A percentile compares a stretch with the other conserved stretches of the same genome.
These are phyloP conservation scores for Pedionomus torquatus DNA, from an alignment of 2,113 vertebrate genomes.

Conservation along the genomic window DNA sequence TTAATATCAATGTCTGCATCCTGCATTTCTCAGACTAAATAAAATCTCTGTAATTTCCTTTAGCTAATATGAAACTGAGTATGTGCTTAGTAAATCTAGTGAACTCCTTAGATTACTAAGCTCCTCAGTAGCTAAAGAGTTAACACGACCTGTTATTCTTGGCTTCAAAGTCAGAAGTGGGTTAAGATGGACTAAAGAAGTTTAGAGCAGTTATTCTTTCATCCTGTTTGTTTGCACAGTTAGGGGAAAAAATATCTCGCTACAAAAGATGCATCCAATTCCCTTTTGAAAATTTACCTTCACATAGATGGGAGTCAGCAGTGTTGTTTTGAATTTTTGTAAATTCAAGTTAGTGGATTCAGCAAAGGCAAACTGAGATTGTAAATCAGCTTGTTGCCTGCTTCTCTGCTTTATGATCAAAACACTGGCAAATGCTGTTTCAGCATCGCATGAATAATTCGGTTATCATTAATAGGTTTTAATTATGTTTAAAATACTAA, in stretches of 20 bases:
- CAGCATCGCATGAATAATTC: neutral
- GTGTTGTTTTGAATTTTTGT: neutral
- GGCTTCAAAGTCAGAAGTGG: neutral
- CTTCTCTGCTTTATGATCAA: neutral
- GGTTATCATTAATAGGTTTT: neutral
- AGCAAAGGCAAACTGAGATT: neutral
- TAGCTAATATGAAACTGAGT: neutral
- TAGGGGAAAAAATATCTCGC: conserved; percentile 2
- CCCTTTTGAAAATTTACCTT: neutral
- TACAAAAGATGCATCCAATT: neutral
- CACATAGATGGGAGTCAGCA: neutral
- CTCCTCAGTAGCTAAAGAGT: neutral
- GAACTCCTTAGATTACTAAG: neutral
- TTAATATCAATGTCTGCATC: neutral
- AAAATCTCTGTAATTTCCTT: neutral
- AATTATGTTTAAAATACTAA: neutral
- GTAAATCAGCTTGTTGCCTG: neutral
- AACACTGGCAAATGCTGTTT: neutral
- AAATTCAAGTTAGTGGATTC: neutral
- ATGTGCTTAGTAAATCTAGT: neutral
- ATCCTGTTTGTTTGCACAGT: neutral
- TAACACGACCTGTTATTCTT: neutral
- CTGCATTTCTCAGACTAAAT: neutral
- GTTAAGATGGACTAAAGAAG: neutral
- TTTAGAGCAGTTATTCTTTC: neutral